Conservation (phyloP, 2,888 invertebrate species). For the Pollenia griseotomentosa region DNA sequence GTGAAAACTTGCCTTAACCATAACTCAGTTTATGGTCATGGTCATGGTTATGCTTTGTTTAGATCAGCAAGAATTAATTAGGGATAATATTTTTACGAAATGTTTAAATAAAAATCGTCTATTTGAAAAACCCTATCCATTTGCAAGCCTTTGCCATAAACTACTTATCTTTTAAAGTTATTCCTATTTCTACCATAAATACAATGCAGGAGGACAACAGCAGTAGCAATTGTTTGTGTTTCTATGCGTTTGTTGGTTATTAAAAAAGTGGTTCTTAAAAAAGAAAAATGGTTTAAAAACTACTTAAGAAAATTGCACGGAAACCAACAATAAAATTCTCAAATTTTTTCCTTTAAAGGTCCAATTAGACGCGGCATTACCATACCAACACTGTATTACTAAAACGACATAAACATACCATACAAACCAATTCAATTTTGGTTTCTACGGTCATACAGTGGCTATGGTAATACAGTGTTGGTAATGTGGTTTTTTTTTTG, state of each 20-base stretch:
- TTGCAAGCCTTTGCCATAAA: slow-evolving; percentile 20
- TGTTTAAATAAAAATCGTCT: neutral
- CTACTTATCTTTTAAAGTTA: slow-evolving; percentile 33
- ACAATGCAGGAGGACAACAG: neutral
- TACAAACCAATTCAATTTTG: too few relatives aligned
- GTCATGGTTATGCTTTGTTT: too few relatives aligned
- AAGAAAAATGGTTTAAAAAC: slow-evolving; percentile 44
- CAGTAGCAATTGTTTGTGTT: neutral
- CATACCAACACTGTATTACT: too few relatives aligned
- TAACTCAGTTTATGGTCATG: too few relatives aligned
- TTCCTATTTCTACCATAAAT: slow-evolving; percentile 5
- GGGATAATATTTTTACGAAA: neutral
- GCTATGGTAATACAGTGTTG: too few relatives aligned
- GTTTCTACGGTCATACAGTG: too few relatives aligned
- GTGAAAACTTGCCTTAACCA: too few relatives aligned
- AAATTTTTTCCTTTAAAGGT: too few relatives aligned
- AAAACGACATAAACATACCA: too few relatives aligned
- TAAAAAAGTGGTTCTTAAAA: slow-evolving; percentile 18
- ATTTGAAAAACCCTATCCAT: neutral
- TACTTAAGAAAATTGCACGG: slow-evolving; percentile 58
- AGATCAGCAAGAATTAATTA: too few relatives aligned
- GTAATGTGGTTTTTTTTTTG: too few relatives aligned
- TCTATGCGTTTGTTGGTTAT: neutral
- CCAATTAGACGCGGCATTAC: too few relatives aligned
- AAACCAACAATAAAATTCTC: slow-evolving; percentile 25